Evolutionary conservation across 1,140 invertebrate species (phyloP), one percentile per base, ranked within the genome.

Genomic region (Lepidurus arcticus): DNA sequence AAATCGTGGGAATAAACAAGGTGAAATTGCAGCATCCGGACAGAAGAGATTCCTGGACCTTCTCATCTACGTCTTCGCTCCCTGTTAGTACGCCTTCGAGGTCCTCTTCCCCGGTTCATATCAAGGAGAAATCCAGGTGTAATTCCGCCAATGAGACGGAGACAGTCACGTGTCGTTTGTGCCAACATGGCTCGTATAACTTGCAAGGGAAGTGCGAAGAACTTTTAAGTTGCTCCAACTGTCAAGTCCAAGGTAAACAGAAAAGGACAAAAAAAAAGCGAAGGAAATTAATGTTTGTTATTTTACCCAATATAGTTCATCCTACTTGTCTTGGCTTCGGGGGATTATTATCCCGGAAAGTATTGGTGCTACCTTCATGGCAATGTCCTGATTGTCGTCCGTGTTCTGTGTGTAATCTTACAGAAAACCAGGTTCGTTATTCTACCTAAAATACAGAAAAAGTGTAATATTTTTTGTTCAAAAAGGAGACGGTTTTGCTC

Each of bases 191-290:
- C 73, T 79, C 82, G 80, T 83, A 73, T 84, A 89, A 85, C 84
- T 85, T 75, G 26, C 85, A 87, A 80, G 89, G 89, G 0, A 87
- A 88, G 26, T 86, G 85, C 81, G 93, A 93, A 82, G 87, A 87
- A 74, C 86, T 94, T 53, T 87, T 94, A 1, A 87, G 90, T 79
- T 95, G 93, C 84, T 86, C 91, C 76, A 92, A 93, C 83, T 95
- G 93, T 81, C 91, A 90, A 77, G 91, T 91, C 78, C 91, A 92
- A 89, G 91, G 91, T 92, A 86, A 84, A 21, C 9, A n/a, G 16
- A 21, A 42, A 44, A 13, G 21, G 13, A 9, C 45, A 73, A 77
- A 0, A 65, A 44, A 24, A n/a, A 75, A 44, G 44, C 13, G 42
- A 11, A 43, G 47, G 73, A 43, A 34, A 4, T 34, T 34, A 34